Percentiles rank a stretch among this genome's conserved stretches.
These are phyloP conservation scores for Leucophora obtusa DNA, from an alignment of 2,888 invertebrate species.

Conservation along the genomic window DNA sequence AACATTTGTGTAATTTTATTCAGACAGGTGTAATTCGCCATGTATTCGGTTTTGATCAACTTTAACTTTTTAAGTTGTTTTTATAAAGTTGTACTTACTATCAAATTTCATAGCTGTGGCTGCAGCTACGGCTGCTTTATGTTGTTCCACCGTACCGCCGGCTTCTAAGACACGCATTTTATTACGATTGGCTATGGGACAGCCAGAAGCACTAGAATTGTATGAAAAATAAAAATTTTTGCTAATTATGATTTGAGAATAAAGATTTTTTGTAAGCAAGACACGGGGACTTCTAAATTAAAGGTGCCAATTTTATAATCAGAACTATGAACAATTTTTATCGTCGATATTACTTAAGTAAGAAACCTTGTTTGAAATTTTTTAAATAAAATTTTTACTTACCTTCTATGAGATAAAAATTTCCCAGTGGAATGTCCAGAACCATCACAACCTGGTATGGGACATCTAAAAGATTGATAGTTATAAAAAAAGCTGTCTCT, in stretches of 20 bases:
- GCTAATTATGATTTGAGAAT: too few relatives aligned
- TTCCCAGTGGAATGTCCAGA: constrained; percentile 99
- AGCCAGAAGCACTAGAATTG: constrained; percentile 92
- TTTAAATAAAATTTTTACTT: constrained; percentile 20
- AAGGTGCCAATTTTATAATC: too few relatives aligned
- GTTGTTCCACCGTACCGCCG: constrained; percentile 91
- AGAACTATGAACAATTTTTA: too few relatives aligned
- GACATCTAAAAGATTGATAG: constrained; percentile 83
- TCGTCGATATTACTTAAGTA: too few relatives aligned
- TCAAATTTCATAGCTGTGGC: constrained; percentile 92
- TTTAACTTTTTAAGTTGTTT: too few relatives aligned
- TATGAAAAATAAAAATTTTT: constrained; percentile 34
- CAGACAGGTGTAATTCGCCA: too few relatives aligned
- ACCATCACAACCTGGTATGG: constrained; percentile 97
- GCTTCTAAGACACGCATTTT: constrained; percentile 93
- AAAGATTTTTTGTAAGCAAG: too few relatives aligned
- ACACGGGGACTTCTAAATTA: too few relatives aligned
- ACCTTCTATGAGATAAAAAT: constrained; percentile 98
- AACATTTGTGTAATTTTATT: too few relatives aligned
- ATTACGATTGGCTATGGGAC: constrained; percentile 96
- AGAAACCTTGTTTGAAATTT: too few relatives aligned
- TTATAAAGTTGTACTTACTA: constrained; percentile 86
- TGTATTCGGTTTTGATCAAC: too few relatives aligned
- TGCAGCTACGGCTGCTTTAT: constrained; percentile 90
- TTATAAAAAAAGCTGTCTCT: constrained; percentile 51